phyloP scores from a whole-genome alignment of 2,113 vertebrate species.

The Xiphophorus couchianus region DNA sequence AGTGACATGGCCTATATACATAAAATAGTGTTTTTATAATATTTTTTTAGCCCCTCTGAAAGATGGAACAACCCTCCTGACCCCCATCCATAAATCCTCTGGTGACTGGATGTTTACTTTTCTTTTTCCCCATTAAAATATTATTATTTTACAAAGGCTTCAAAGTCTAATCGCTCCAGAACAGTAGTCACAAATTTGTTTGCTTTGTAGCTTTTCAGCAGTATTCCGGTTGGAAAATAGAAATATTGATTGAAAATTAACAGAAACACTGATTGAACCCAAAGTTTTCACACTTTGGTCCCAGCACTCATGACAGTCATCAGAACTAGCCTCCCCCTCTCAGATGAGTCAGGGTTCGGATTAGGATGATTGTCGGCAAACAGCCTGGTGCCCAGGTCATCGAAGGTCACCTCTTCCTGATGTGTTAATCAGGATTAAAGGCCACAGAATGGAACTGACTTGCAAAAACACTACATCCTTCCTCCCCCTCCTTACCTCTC shows the following conservation, averaged over 20 bases:
- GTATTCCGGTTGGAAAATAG: not conserved
- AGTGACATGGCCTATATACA: not conserved
- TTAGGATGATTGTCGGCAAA: constrained; percentile 81
- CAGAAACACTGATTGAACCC: not conserved
- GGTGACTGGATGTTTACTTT: not conserved
- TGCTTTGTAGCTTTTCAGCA: fast-evolving
- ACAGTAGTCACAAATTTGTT: not conserved
- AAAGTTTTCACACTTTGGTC: constrained; percentile 11
- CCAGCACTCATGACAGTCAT: constrained; percentile 12
- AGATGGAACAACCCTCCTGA: not conserved
- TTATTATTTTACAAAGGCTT: not conserved
- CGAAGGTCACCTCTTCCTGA: constrained; percentile 79
- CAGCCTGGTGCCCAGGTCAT: constrained; percentile 81
- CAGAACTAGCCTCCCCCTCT: not conserved
- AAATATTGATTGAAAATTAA: not conserved
- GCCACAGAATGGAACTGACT: constrained; percentile 67
- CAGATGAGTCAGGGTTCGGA: constrained; percentile 59
- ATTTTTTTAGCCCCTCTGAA: not conserved
- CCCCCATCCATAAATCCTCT: not conserved
- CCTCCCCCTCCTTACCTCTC: constrained; percentile 10
- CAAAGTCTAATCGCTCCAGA: not conserved
- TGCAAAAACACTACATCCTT: constrained; percentile 66
- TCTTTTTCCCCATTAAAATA: not conserved
- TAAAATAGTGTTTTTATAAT: not conserved
- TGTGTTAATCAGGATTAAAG: constrained; percentile 82